Percentiles rank a stretch among this genome's conserved stretches.
phyloP scores from a whole-genome alignment of 2,888 invertebrate species.

The Xestia c-nigrum region DNA sequence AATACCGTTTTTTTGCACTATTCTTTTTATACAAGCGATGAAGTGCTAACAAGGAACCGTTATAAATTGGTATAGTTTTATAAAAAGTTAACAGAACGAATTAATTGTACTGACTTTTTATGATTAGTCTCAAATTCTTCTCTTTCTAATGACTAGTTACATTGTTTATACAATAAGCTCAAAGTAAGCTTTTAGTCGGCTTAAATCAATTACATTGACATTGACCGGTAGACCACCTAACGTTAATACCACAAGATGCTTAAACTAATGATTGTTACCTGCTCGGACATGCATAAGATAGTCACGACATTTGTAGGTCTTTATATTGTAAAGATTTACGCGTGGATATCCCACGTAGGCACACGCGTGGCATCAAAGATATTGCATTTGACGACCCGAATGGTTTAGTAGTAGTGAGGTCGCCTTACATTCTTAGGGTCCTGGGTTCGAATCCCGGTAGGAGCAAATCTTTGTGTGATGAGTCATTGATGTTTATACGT shows the following conservation, averaged over 20 bases:
- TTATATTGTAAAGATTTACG: constrained; percentile 1
- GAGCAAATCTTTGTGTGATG: too few species aligned
- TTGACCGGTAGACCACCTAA: constrained; percentile 58
- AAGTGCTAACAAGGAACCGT: constrained; percentile 56
- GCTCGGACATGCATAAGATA: constrained; percentile 44
- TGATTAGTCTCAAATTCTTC: background rate
- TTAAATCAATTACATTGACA: constrained; percentile 58
- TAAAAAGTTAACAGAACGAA: constrained; percentile 27
- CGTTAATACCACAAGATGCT: constrained; percentile 47
- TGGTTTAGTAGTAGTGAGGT: too few species aligned
- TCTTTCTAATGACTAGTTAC: constrained; percentile 26
- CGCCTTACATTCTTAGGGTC: too few species aligned
- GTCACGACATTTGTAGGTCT: constrained; percentile 40
- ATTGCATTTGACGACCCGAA: too few species aligned
- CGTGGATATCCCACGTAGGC: background rate
- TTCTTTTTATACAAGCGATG: constrained; percentile 61
- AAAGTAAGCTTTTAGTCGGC: constrained; percentile 52
- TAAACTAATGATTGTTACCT: constrained; percentile 56
- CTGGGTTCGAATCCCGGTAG: too few species aligned
- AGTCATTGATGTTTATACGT: too few species aligned
- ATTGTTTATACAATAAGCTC: constrained; percentile 38
- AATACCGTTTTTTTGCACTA: constrained; percentile 76
- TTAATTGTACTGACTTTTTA: constrained; percentile 19
- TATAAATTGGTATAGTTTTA: constrained; percentile 47
- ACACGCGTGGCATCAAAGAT: background rate